phyloP scores from a whole-genome alignment of 2,113 vertebrate genomes.

The Alouatta palliata region DNA sequence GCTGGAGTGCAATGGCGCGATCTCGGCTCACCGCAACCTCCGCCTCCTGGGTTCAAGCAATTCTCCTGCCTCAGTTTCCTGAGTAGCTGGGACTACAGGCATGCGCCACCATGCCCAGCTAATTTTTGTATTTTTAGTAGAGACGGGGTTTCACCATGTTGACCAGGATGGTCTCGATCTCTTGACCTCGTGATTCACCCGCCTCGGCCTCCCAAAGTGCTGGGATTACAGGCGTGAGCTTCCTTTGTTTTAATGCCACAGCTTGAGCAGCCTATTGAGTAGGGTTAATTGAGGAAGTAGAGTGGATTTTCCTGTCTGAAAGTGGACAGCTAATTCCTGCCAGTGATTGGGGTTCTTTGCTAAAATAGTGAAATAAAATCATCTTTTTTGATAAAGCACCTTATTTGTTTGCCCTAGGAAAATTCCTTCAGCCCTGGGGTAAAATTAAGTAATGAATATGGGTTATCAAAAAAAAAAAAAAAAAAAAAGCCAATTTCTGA shows the following conservation, averaged over 20 bases:
- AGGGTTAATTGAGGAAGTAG: not conserved
- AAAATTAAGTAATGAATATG: not conserved
- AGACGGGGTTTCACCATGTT: too few relatives aligned
- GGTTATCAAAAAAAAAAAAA: not conserved
- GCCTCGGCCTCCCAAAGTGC: too few relatives aligned
- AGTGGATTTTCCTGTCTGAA: not conserved
- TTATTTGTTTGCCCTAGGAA: not conserved
- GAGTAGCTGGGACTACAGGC: too few relatives aligned
- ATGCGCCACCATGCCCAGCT: too few relatives aligned
- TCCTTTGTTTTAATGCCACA: not conserved
- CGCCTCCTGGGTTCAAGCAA: too few relatives aligned
- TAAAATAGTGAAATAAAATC: conserved; percentile 19
- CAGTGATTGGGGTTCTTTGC: not conserved
- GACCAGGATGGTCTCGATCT: too few relatives aligned
- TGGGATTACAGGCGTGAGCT: too few relatives aligned
- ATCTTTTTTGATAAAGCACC: not conserved
- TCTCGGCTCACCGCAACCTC: too few relatives aligned
- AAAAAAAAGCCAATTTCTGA: not conserved
- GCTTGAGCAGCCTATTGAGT: not conserved
- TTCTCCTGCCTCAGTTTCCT: too few relatives aligned
- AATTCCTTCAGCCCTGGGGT: conserved; percentile 30
- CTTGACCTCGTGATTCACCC: too few relatives aligned
- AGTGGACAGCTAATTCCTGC: not conserved
- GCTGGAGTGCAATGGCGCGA: too few relatives aligned
- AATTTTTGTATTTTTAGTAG: too few relatives aligned